Conservation (phyloP, 1,140 invertebrate species). For the Pseudachorutes palmiensis region DNA sequence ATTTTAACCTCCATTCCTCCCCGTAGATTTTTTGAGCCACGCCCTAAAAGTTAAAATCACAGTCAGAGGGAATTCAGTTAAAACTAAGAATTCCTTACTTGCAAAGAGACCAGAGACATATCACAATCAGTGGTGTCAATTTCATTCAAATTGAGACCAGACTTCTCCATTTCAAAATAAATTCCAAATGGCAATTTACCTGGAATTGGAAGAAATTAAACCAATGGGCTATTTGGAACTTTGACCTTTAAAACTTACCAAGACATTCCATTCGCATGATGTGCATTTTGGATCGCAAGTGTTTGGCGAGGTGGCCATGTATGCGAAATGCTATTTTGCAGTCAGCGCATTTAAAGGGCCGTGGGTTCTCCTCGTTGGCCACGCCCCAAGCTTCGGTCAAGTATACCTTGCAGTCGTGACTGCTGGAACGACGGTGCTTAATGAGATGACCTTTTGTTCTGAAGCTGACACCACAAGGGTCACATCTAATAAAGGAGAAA, state of each 20-base stretch:
- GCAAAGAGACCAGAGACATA: constrained; percentile 76
- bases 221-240: no score
- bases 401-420: constrained; percentile 71
- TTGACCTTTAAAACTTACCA: no score
- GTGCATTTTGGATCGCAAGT: constrained; percentile 92
- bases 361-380: constrained; percentile 61
- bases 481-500: no score
- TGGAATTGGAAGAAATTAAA: constrained; percentile 6
- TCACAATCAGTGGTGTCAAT: constrained; percentile 91
- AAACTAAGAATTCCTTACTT: constrained; percentile 46
- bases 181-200: constrained; percentile 91
- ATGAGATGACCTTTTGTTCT: constrained; percentile 83
- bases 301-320: constrained; percentile 91
- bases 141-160: constrained; percentile 79
- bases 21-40: constrained; percentile 36
- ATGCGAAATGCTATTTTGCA: constrained; percentile 94
- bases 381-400: constrained; percentile 37
- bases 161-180: constrained; percentile 86
- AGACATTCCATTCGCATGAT: constrained; percentile 89
- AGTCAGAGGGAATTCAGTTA: constrained; percentile 1
- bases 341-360: constrained; percentile 88
- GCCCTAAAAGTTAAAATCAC: constrained; percentile 15
- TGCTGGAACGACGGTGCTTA: constrained; percentile 80
- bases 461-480: constrained; percentile 82
- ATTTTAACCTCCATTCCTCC: constrained; percentile 29